Evolutionary conservation across 2,113 vertebrate species (phyloP).

Genomic region (Phrynosoma platyrhinos): DNA sequence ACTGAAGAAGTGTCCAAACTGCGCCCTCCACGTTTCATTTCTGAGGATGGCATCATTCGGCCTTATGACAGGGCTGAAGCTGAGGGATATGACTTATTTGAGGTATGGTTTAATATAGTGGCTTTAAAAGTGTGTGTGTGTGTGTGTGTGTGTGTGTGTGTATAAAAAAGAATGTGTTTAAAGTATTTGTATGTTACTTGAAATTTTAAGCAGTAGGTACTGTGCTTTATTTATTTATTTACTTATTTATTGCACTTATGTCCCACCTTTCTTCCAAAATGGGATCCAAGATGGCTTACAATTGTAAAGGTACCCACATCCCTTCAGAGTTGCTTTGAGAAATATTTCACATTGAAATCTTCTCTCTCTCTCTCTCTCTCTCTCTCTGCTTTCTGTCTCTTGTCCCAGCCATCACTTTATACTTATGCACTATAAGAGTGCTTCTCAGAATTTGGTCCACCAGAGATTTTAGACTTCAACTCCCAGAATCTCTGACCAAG

Average conservation of each 20-base stretch:
- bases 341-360: neutral
- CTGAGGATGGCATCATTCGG: slow-evolving; percentile 92
- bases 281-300: no score
- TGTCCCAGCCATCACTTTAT: no score
- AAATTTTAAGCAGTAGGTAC: neutral
- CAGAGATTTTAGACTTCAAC: no score
- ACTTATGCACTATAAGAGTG: no score
- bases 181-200: neutral
- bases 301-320: neutral
- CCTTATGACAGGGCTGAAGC: slow-evolving; percentile 89
- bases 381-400: neutral
- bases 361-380: neutral
- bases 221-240: neutral
- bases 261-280: no score
- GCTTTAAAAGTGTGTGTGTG: neutral
- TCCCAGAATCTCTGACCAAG: no score
- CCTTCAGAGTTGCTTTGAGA: neutral
- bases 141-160: no score
- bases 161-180: neutral
- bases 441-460: no score
- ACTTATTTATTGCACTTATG: no score
- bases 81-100: slow-evolving; percentile 90
- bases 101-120: slow-evolving; percentile 80
- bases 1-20: slow-evolving; percentile 92
- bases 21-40: slow-evolving; percentile 89